phyloP scores from a whole-genome alignment of 2,888 invertebrate genomes.

The Mycalesis mineus region DNA sequence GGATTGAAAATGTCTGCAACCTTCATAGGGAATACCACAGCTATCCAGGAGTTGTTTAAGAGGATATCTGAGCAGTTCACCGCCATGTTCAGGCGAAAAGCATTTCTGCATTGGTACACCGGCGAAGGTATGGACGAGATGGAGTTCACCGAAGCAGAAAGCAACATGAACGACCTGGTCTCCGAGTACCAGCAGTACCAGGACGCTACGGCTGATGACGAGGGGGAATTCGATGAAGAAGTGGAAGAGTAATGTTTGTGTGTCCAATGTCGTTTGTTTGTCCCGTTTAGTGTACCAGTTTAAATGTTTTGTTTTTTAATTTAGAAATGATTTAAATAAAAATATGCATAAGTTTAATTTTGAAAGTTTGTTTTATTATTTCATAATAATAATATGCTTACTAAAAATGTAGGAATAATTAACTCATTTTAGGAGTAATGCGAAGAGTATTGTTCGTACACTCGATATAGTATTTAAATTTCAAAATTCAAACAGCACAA shows the following conservation, averaged over 20 bases:
- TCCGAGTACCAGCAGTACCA: constrained; percentile 96
- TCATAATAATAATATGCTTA: too few species aligned
- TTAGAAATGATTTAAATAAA: constrained; percentile 13
- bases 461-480: too few species aligned
- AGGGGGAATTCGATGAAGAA: constrained; percentile 86
- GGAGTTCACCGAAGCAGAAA: constrained; percentile 96
- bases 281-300: constrained; percentile 15
- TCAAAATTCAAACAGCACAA: too few species aligned
- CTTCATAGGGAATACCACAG: constrained; percentile 90
- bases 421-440: too few species aligned
- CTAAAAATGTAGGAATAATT: too few species aligned
- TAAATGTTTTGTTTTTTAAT: neutral
- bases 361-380: too few species aligned
- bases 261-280: constrained; percentile 15
- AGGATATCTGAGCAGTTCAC: constrained; percentile 90
- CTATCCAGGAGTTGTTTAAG: constrained; percentile 92
- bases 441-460: too few species aligned
- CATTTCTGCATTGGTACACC: constrained; percentile 97
- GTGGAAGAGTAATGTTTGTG: constrained; percentile 61
- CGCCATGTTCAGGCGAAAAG: constrained; percentile 95
- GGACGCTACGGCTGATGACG: constrained; percentile 89
- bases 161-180: constrained; percentile 92
- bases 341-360: neutral
- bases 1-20: constrained; percentile 91
- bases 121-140: constrained; percentile 97